Evolutionary conservation across 2,888 invertebrate species (phyloP).

Genomic region (Tanytarsus gracilentus): DNA sequence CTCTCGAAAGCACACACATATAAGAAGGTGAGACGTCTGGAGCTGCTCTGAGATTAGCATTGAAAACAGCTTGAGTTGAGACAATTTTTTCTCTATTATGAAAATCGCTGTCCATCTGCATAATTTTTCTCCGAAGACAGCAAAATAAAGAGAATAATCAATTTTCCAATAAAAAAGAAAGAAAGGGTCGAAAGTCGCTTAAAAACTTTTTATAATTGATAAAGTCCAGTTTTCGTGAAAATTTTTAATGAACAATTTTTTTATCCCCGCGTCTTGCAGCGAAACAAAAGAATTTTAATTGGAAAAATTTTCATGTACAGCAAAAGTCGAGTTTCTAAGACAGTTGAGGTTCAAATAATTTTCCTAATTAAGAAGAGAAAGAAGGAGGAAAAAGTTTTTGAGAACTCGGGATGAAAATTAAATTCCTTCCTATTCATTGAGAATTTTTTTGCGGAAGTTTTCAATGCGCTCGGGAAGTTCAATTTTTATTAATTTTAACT

Average conservation of each 20-base stretch:
- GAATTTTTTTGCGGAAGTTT: not conserved
- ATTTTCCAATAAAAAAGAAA: not conserved
- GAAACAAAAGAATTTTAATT: conserved; percentile 2
- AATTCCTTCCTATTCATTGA: no score
- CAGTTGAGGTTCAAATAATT: no score
- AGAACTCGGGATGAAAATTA: no score
- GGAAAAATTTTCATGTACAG: no score
- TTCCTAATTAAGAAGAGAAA: no score
- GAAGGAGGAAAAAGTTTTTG: no score
- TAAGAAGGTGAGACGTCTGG: conserved; percentile 20
- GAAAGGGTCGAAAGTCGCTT: not conserved
- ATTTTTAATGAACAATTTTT: not conserved
- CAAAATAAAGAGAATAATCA: conserved; percentile 17
- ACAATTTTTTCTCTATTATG: conserved; percentile 17
- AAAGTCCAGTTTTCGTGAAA: not conserved
- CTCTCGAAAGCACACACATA: no score
- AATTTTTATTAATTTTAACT: conserved; percentile 14
- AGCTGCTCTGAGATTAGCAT: conserved; percentile 14
- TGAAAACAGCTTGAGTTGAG: conserved; percentile 17
- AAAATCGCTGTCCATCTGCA: no score
- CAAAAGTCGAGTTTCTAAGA: no score
- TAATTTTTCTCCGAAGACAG: no score
- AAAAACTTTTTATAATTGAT: conserved; percentile 5
- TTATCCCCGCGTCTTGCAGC: not conserved
- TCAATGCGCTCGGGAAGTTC: not conserved